Conservation (phyloP, 2,888 invertebrate genomes). For the Galerucella pusilla region DNA sequence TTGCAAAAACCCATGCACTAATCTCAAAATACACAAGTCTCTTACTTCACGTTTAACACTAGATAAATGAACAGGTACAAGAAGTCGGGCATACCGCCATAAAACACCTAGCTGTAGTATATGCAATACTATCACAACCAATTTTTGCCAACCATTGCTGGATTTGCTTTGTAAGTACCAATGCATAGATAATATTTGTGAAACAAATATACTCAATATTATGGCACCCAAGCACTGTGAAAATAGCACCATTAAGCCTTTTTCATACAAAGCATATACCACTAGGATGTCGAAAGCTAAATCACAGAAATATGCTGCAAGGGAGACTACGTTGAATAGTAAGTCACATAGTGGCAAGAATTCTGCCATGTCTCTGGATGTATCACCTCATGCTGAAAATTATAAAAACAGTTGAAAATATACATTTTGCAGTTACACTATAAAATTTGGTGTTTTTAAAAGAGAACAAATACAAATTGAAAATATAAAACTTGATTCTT, state of each 20-base stretch:
- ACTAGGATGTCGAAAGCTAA: constrained; percentile 89
- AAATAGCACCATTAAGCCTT: constrained; percentile 74
- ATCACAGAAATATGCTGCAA: constrained; percentile 91
- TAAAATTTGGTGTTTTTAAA: too few relatives aligned
- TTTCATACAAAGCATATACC: constrained; percentile 83
- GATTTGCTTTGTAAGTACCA: constrained; percentile 66
- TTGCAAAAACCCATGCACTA: constrained; percentile 89
- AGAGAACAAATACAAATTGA: background rate
- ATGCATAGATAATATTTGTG: constrained; percentile 79
- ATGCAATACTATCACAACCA: constrained; percentile 72
- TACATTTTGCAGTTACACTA: background rate
- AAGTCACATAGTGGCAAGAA: constrained; percentile 92
- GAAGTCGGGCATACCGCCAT: constrained; percentile 86
- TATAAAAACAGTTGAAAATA: constrained; percentile 18
- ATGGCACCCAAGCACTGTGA: constrained; percentile 78
- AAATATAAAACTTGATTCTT: background rate
- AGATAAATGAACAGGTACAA: constrained; percentile 84
- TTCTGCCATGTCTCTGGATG: constrained; percentile 73
- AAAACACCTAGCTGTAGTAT: constrained; percentile 77
- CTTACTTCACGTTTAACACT: constrained; percentile 86
- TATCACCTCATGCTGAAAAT: constrained; percentile 61
- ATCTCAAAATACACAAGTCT: constrained; percentile 79
- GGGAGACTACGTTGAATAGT: constrained; percentile 89
- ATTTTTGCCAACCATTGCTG: constrained; percentile 64
- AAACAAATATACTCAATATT: constrained; percentile 77